These are phyloP conservation scores for Crepidodera aurea DNA, from an alignment of 2,888 invertebrate genomes.

Conservation along the genomic window DNA sequence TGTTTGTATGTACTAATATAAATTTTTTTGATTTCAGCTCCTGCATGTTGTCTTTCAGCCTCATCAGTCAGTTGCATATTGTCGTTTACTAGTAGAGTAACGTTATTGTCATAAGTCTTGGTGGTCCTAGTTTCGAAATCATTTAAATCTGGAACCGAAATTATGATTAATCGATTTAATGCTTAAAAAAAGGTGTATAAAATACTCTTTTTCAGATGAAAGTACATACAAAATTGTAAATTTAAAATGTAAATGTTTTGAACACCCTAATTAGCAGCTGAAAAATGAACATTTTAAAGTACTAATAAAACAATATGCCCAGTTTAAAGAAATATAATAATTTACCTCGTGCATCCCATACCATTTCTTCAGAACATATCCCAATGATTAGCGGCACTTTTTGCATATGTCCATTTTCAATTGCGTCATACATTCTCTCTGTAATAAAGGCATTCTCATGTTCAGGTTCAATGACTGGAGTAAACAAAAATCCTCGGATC, in stretches of 20 bases:
- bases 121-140: not conserved
- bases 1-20: conserved; percentile 40
- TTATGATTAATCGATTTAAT: too few relatives aligned
- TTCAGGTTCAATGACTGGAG: conserved; percentile 42
- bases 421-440: conserved; percentile 38
- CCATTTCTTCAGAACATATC: conserved; percentile 42
- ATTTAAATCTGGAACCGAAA: not conserved
- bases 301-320: too few relatives aligned
- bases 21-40: conserved; percentile 37
- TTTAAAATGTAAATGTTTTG: too few relatives aligned
- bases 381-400: conserved; percentile 44
- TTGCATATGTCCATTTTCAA: conserved; percentile 36
- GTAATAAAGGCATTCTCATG: conserved; percentile 43
- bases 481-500: conserved; percentile 40
- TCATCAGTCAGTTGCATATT: conserved; percentile 41
- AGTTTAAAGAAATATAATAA: too few relatives aligned
- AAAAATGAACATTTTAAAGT: too few relatives aligned
- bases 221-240: too few relatives aligned
- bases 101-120: conserved; percentile 27
- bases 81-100: conserved; percentile 34
- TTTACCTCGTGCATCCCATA: conserved; percentile 8
- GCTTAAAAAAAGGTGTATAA: too few relatives aligned
- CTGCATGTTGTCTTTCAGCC: conserved; percentile 20
- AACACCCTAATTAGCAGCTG: too few relatives aligned
- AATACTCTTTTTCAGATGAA: too few relatives aligned